phyloP scores from a whole-genome alignment of 1,140 invertebrate species.

The Leguminivora glycinivorella region DNA sequence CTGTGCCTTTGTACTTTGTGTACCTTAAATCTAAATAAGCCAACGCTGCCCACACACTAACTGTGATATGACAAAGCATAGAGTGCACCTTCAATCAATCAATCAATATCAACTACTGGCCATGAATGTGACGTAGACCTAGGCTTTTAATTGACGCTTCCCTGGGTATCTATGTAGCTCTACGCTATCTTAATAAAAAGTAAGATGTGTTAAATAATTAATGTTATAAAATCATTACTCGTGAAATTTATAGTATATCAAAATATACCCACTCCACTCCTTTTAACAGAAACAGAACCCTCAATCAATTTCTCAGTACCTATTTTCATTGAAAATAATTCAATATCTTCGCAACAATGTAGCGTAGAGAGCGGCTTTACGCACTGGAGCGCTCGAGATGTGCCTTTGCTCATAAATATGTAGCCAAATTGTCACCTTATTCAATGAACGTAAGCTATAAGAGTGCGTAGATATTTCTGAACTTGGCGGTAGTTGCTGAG shows the following conservation, averaged over 20 bases:
- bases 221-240: not conserved
- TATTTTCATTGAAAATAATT: not conserved
- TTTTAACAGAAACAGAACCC: not conserved
- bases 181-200: no score
- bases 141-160: no score
- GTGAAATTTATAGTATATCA: not conserved
- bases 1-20: no score
- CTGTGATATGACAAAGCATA: no score
- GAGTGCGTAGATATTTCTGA: not conserved
- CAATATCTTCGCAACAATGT: constrained; percentile 3
- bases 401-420: not conserved
- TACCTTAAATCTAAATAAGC: no score
- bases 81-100: no score
- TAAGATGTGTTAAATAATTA: not conserved
- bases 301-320: not conserved
- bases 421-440: not conserved
- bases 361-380: constrained; percentile 6
- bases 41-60: no score
- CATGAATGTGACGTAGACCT: no score
- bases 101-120: no score
- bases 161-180: no score
- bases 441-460: not conserved
- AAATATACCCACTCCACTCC: not conserved
- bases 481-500: not conserved
- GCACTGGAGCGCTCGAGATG: constrained; percentile 18